phyloP scores from a whole-genome alignment of 2,888 invertebrate genomes.

The Trilocha varians region DNA sequence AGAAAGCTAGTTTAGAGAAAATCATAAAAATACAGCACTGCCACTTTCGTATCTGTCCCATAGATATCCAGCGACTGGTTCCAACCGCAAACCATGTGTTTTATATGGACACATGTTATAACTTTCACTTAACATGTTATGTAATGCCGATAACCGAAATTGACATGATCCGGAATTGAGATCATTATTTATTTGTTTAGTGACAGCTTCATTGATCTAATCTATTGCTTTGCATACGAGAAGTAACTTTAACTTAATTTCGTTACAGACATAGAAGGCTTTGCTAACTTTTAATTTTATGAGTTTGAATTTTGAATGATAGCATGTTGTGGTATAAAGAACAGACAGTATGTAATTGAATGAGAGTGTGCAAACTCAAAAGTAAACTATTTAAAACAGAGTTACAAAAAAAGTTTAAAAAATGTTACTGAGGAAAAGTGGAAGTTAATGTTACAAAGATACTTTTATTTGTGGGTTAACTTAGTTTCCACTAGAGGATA shows the following conservation, averaged over 20 bases:
- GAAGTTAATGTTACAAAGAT: too few relatives aligned
- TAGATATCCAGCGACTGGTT: not conserved
- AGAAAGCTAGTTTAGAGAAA: slow-evolving; percentile 51
- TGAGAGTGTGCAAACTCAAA: too few relatives aligned
- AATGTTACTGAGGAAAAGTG: too few relatives aligned
- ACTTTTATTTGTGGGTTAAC: too few relatives aligned
- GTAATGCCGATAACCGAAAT: not conserved
- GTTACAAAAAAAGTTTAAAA: too few relatives aligned
- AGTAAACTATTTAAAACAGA: too few relatives aligned
- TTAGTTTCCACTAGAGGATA: too few relatives aligned
- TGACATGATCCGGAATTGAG: not conserved
- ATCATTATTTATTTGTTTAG: not conserved
- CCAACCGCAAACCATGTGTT: not conserved
- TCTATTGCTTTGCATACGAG: not conserved
- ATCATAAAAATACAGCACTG: slow-evolving; percentile 45
- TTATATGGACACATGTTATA: not conserved
- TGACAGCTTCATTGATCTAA: not conserved
- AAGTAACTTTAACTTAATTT: not conserved
- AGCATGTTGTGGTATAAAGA: too few relatives aligned
- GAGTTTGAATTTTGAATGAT: too few relatives aligned
- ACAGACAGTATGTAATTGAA: too few relatives aligned
- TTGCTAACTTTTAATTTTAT: too few relatives aligned
- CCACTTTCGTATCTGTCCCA: slow-evolving; percentile 41
- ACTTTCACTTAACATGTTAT: not conserved
- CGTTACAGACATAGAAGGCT: too few relatives aligned